Base-by-base conservation (phyloP, 2,113 vertebrate genomes). In the Galeopterus variegatus region DNA sequence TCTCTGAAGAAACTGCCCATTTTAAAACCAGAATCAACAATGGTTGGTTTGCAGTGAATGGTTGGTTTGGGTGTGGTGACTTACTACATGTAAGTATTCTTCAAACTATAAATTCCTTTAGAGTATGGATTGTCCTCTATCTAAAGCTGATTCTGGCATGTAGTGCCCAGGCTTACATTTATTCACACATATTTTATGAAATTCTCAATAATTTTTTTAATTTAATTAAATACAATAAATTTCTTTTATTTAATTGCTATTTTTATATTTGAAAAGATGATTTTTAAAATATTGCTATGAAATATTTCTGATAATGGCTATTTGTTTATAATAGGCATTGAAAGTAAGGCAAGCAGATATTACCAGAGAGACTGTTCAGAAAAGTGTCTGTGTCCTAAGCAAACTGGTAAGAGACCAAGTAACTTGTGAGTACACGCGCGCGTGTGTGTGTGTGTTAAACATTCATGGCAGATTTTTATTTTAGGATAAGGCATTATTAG, bases 351-450 rank as follows among this genome's bases (percentile, higher is more conserved):
- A 99, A 98, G 99, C 99, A 14, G 99, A 99, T 91, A 97, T 99
- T 98, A 99, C 99, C 97, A 98, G 99, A 95, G 99, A 99, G 98
- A 99, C 99, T 0, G 99, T 99, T 64, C 99, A 99, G 99, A 99
- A 99, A 98, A 99, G 99, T 83, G 99, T 99, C 86, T 99, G 99
- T 97, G 99, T 99, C 97, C 99, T 99, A 96, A 99, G 99, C 97
- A 99, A 99, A 98, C 98, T 99, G 99, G 99, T 99, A 99, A 99
- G 99, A 99, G 98, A 99, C 64, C n/a, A 5, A 24, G 14, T 93
- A 48, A 85, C 48, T 81, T 60, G 31, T 93, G 41, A 41, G 41
- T 41, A 41, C 3, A 4, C 41, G 79, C 8, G 19, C 31, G 21
- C n/a, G 19, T 79, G 79, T 8, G 19, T n/a, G 21, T 45, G 19